Evolutionary conservation across 2,888 invertebrate genomes (phyloP).

Genomic region (Lamellibrachia satsuma): DNA sequence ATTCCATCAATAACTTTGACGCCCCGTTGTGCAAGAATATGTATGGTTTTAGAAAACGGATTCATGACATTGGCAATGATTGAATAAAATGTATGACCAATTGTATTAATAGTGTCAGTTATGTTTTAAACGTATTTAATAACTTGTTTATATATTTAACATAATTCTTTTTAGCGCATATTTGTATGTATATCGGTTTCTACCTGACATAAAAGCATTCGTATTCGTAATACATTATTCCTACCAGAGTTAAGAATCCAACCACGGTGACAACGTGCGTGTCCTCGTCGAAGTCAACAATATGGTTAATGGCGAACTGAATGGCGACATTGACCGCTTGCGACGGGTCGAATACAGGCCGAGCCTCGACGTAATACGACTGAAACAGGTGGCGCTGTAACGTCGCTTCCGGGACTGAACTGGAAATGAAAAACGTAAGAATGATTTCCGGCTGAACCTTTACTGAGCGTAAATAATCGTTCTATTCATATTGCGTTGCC

Average conservation of each 20-base stretch:
- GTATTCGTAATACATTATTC: background rate
- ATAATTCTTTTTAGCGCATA: too few relatives aligned
- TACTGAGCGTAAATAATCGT: too few relatives aligned
- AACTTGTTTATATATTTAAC: too few relatives aligned
- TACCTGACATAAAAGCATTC: background rate
- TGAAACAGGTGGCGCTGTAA: background rate
- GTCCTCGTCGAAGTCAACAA: background rate
- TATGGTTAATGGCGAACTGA: background rate
- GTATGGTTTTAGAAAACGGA: too few relatives aligned
- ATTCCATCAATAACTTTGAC: too few relatives aligned
- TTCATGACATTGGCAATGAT: too few relatives aligned
- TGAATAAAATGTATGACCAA: too few relatives aligned
- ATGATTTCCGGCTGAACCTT: background rate
- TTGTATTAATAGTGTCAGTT: too few relatives aligned
- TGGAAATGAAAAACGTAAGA: background rate
- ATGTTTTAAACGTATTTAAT: too few relatives aligned
- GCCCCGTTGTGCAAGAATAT: too few relatives aligned
- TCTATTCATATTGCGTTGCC: too few relatives aligned
- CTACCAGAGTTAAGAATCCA: background rate
- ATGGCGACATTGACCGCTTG: background rate
- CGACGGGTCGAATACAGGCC: background rate
- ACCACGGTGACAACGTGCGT: background rate
- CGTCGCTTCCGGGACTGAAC: background rate
- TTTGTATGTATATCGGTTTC: too few relatives aligned
- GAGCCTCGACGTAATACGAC: background rate